Conservation (phyloP, 2,888 invertebrate species). For the Dione juno region DNA sequence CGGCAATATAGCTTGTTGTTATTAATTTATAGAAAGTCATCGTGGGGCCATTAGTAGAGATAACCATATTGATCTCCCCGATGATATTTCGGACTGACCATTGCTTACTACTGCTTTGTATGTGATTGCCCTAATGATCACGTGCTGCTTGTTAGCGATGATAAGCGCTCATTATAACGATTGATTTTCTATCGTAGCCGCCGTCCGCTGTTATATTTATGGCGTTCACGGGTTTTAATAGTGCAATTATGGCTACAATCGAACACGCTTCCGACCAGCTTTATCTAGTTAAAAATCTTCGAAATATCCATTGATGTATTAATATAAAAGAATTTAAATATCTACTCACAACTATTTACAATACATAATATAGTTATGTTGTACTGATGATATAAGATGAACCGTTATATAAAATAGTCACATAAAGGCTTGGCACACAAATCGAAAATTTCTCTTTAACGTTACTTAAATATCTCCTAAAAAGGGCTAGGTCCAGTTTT, state of each 20-base stretch:
- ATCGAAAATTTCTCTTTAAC: conserved; percentile 71
- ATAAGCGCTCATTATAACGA: conserved; percentile 71
- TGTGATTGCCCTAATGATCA: conserved; percentile 78
- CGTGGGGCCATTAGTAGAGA: conserved; percentile 75
- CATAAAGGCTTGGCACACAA: conserved; percentile 43
- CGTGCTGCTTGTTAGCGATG: conserved; percentile 79
- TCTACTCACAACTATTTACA: background rate
- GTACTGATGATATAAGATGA: background rate
- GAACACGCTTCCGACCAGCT: conserved; percentile 50
- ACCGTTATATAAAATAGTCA: background rate
- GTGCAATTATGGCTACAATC: conserved; percentile 68
- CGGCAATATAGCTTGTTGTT: conserved; percentile 71
- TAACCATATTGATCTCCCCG: conserved; percentile 76
- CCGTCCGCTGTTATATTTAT: conserved; percentile 71
- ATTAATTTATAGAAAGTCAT: conserved; percentile 84
- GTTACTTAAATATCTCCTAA: conserved; percentile 52
- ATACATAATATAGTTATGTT: background rate
- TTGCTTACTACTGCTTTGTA: conserved; percentile 62
- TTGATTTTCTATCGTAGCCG: conserved; percentile 66
- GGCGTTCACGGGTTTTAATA: conserved; percentile 72
- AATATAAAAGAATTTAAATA: conserved; percentile 27
- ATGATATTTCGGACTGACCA: conserved; percentile 63
- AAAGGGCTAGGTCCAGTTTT: conserved; percentile 57
- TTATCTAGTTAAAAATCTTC: conserved; percentile 45
- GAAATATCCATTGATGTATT: conserved; percentile 12